Conservation (phyloP, 2,113 vertebrate genomes). For the Origma solitaria region DNA sequence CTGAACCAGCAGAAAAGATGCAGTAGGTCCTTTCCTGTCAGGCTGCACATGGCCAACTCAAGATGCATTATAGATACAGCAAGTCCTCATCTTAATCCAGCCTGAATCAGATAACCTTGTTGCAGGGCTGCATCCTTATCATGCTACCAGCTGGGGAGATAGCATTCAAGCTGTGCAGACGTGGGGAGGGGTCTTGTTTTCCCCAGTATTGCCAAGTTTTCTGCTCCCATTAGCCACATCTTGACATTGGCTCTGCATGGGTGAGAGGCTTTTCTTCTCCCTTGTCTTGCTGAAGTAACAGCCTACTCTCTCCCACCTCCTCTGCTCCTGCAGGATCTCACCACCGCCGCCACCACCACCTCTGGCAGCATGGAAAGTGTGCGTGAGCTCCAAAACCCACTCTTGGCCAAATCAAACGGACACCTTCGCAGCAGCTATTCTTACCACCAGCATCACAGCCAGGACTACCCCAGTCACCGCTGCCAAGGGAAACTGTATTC, state of each 20-base stretch:
- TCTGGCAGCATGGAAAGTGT: slow-evolving; percentile 83
- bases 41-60: background rate
- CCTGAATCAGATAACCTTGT: slow-evolving; percentile 28
- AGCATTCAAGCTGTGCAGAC: background rate
- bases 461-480: slow-evolving; percentile 73
- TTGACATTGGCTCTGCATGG: background rate
- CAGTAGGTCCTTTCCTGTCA: background rate
- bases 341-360: background rate
- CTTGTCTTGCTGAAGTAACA: background rate
- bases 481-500: slow-evolving; percentile 84
- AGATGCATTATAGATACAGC: slow-evolving; percentile 41
- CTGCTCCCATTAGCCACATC: background rate
- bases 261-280: background rate
- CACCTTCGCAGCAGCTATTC: slow-evolving; percentile 78
- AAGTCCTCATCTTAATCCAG: slow-evolving; percentile 18
- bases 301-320: background rate
- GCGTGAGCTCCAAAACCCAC: slow-evolving; percentile 89
- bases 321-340: slow-evolving; percentile 9
- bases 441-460: slow-evolving; percentile 71
- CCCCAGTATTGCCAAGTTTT: background rate
- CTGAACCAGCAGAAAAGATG: slow-evolving; percentile 11
- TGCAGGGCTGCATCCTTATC: slow-evolving; percentile 2
- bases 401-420: slow-evolving; percentile 84
- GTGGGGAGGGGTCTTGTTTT: background rate
- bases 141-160: background rate